These are phyloP conservation scores for Maccullochella peelii DNA, from an alignment of 2,113 vertebrate genomes.

Conservation along the genomic window DNA sequence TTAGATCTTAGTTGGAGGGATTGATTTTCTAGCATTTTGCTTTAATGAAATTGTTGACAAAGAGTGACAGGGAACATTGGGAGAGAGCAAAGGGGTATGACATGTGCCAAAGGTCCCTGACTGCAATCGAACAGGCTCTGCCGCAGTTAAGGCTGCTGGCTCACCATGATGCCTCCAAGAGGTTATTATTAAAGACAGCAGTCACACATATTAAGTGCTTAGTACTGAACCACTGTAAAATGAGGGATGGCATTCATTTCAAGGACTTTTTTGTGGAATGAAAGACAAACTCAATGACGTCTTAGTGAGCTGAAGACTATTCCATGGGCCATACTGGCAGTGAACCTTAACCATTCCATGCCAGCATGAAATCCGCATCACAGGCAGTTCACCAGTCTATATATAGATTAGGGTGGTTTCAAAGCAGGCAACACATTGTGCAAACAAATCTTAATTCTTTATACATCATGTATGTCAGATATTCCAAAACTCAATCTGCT, in stretches of 20 bases:
- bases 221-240: slow-evolving; percentile 36
- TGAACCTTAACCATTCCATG: slow-evolving; percentile 44
- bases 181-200: slow-evolving; percentile 64
- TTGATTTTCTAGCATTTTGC: slow-evolving; percentile 4
- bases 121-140: slow-evolving; percentile 41
- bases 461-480: not conserved
- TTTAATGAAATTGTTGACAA: slow-evolving; percentile 29
- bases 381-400: slow-evolving; percentile 53
- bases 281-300: slow-evolving; percentile 46
- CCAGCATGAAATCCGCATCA: slow-evolving; percentile 66
- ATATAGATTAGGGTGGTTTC: slow-evolving; percentile 65
- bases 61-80: slow-evolving; percentile 1
- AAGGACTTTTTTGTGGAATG: slow-evolving; percentile 33
- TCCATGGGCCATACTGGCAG: slow-evolving; percentile 28
- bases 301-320: slow-evolving; percentile 34
- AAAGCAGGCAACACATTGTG: slow-evolving; percentile 34
- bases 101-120: slow-evolving; percentile 45
- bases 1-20: not conserved
- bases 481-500: slow-evolving; percentile 36
- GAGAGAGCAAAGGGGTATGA: slow-evolving; percentile 6
- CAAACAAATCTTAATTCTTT: slow-evolving; percentile 34
- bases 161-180: slow-evolving; percentile 54
- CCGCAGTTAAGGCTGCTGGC: slow-evolving; percentile 40
- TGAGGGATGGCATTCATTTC: slow-evolving; percentile 54
- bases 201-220: slow-evolving; percentile 61